Percentiles rank a stretch among this genome's conserved stretches.
phyloP scores from a whole-genome alignment of 2,113 vertebrate species.

The Pungitius pungitius region DNA sequence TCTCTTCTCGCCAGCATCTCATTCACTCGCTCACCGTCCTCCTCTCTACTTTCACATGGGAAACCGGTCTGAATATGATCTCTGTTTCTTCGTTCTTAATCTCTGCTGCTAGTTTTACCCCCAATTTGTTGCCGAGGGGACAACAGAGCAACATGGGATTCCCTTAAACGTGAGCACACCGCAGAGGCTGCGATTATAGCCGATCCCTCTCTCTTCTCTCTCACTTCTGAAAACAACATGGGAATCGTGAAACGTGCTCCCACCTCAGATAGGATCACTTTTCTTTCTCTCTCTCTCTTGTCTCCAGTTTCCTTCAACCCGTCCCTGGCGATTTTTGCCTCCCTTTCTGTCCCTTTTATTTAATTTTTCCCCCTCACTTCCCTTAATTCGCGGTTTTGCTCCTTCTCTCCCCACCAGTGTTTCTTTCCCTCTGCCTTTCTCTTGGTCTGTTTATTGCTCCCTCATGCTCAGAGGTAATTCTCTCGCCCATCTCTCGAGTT shows the following conservation, averaged over 20 bases:
- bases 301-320: slow-evolving; percentile 18
- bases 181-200: slow-evolving; percentile 69
- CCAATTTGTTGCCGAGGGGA: slow-evolving; percentile 74
- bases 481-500: slow-evolving; percentile 61
- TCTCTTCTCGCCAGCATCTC: too few relatives aligned
- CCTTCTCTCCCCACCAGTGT: slow-evolving; percentile 43
- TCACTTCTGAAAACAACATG: slow-evolving; percentile 54
- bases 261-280: slow-evolving; percentile 43
- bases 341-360: slow-evolving; percentile 30
- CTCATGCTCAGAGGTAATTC: slow-evolving; percentile 72
- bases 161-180: slow-evolving; percentile 66
- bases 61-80: slow-evolving; percentile 70
- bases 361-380: slow-evolving; percentile 39
- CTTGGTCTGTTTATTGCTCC: slow-evolving; percentile 59
- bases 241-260: slow-evolving; percentile 63
- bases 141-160: slow-evolving; percentile 75
- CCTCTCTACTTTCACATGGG: slow-evolving; percentile 40
- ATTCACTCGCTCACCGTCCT: slow-evolving; percentile 15
- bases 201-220: slow-evolving; percentile 59
- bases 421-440: slow-evolving; percentile 37
- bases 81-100: slow-evolving; percentile 71
- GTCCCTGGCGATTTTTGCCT: slow-evolving; percentile 9
- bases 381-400: slow-evolving; percentile 36
- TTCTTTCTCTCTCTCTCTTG: slow-evolving; percentile 10
- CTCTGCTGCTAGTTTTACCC: slow-evolving; percentile 68